These are phyloP conservation scores for Chrysemys picta DNA, from an alignment of 2,113 vertebrate genomes.

Conservation along the genomic window DNA sequence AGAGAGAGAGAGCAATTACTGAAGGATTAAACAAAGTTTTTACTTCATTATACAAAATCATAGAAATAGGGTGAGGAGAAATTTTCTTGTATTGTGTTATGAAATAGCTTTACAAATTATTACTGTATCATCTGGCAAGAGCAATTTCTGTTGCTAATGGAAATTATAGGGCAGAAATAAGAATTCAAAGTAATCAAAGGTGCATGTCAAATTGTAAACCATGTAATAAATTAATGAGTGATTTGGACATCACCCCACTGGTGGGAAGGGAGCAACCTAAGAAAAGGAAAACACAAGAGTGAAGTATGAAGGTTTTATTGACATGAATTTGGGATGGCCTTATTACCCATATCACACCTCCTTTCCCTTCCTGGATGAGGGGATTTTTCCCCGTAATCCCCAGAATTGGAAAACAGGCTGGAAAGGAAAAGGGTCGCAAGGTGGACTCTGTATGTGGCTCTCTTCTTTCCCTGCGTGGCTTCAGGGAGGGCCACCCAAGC, in stretches of 20 bases:
- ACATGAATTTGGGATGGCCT: neutral
- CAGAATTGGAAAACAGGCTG: neutral
- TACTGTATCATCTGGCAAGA: neutral
- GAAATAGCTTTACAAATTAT: neutral
- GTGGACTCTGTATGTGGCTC: neutral
- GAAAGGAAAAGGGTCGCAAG: neutral
- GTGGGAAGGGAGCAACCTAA: neutral
- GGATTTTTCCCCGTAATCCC: neutral
- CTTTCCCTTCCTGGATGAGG: neutral
- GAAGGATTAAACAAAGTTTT: slow-evolving; percentile 26
- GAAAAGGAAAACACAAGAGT: neutral
- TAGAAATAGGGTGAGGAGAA: neutral
- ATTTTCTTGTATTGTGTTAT: neutral
- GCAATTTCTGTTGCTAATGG: neutral
- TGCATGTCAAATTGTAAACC: neutral
- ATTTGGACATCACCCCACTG: neutral
- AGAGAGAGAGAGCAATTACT: slow-evolving; percentile 23
- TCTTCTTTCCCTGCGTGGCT: neutral
- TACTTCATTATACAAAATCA: slow-evolving; percentile 19
- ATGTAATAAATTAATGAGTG: neutral
- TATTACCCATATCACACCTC: neutral
- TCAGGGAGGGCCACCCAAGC: neutral
- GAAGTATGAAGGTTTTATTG: neutral
- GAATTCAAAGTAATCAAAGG: neutral
- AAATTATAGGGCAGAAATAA: neutral